A percentile compares a stretch with the other conserved stretches of the same genome.
phyloP scores from a whole-genome alignment of 2,797 vertebrate species.

The Basileuterus tristriatus region DNA sequence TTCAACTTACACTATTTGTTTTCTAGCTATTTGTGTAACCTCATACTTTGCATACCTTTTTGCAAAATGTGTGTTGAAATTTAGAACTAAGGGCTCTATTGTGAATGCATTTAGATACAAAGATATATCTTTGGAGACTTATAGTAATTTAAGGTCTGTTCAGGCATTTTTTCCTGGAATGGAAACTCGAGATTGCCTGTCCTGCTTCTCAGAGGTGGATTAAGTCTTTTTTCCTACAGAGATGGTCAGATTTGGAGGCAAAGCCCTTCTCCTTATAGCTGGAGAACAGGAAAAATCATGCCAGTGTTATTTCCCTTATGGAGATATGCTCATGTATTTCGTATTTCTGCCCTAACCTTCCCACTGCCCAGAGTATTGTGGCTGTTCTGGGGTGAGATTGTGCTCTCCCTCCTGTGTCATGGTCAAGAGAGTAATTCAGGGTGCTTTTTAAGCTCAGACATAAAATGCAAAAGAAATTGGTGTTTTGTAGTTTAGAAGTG shows the following conservation, averaged over 20 bases:
- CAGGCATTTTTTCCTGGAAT: not conserved
- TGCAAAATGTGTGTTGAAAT: not conserved
- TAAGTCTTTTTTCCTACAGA: not conserved
- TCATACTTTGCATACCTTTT: not conserved
- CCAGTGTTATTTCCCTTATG: not conserved
- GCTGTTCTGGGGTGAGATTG: not conserved
- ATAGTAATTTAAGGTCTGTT: not conserved
- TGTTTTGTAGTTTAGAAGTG: not conserved
- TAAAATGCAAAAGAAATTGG: not conserved
- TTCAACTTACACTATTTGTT: not conserved
- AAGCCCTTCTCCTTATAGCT: not conserved
- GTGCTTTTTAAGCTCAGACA: not conserved
- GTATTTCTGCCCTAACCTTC: not conserved
- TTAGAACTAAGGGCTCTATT: not conserved
- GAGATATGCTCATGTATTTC: not conserved
- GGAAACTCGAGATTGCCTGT: not conserved
- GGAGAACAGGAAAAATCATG: not conserved
- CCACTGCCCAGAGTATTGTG: not conserved
- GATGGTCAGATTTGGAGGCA: not conserved
- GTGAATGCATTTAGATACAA: not conserved
- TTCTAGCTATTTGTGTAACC: not conserved
- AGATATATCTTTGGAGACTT: not conserved
- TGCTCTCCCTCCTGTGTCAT: not conserved
- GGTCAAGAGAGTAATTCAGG: not conserved
- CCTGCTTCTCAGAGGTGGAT: not conserved